Base-by-base conservation (phyloP, 2,888 invertebrate genomes). In the Diaperis boleti region DNA sequence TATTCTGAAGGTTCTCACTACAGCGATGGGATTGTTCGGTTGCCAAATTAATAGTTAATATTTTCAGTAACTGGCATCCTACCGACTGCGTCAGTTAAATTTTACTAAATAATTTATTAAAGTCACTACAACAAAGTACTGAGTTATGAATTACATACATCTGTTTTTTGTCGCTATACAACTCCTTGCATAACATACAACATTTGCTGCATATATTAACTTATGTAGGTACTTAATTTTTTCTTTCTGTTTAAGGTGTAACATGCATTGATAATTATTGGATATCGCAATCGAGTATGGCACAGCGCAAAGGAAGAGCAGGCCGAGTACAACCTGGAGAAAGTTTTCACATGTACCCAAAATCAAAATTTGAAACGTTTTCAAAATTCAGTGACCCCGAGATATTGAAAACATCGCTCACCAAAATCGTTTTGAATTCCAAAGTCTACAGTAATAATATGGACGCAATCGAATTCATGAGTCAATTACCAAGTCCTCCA, bases 271-370 rank as follows among this genome's bases (percentile, higher is more conserved):
- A 86, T 62, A 86, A 85, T 10, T 83, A 83, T 1, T 89, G 88
- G 88, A 84, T 89, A 31, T 87, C 90, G 0, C 79, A 82, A 65
- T 86, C 90, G 0, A 88, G 86, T 68, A 84, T 88, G 11, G 79
- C 81, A 6, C 91, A 91, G 74, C 79, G 91, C 4, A 84, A 85
- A 45, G 91, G 91, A 0, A 80, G 91, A 33, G 91, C 91, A 2
- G 91, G 91, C 0, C 81, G 91, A 54, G 86, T 88, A 0, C 84
- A 82, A 64, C 82, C 88, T 7, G 91, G 91, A 71, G 83, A 87
- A 74, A 82, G 85, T 72, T 87, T 79, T 68, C 86, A 85, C 69
- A 68, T 88, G 59, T 87, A 87, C 65, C 83, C 87, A 0, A 79
- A 79, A 70, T 76, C 83, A 0, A 84, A 83, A 61, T 87, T 83